Conservation (phyloP, 2,797 vertebrate genomes). For the Epinephelus awoara region DNA sequence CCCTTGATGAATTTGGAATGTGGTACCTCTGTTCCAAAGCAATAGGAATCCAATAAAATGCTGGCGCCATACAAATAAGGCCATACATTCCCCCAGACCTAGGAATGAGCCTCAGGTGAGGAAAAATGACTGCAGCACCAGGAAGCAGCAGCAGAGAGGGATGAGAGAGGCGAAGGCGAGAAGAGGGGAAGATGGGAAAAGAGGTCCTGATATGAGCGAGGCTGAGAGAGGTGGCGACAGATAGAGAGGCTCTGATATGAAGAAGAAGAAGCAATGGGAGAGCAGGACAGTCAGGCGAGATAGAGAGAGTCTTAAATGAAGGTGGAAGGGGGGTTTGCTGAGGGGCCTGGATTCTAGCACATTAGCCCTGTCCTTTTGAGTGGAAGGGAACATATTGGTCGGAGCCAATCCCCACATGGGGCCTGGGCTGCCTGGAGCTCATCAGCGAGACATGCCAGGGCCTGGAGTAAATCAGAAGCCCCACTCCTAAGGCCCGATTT, state of each 20-base stretch:
- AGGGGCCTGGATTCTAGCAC: conserved; percentile 70
- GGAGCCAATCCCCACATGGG: conserved; percentile 77
- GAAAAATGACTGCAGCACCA: conserved; percentile 84
- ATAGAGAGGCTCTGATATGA: conserved; percentile 77
- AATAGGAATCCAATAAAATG: conserved; percentile 88
- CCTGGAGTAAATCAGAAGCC: conserved; percentile 84
- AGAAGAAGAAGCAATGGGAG: conserved; percentile 65
- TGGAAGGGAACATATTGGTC: conserved; percentile 83
- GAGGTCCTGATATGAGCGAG: conserved; percentile 70
- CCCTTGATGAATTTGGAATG: conserved; percentile 88
- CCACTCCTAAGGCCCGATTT: conserved; percentile 80
- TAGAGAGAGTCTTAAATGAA: conserved; percentile 82
- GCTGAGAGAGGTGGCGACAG: conserved; percentile 65
- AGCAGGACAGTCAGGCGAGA: conserved; percentile 68
- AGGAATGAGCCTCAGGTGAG: conserved; percentile 81
- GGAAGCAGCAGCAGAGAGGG: conserved; percentile 75
- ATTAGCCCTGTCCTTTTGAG: conserved; percentile 85
- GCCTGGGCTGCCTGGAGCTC: conserved; percentile 79
- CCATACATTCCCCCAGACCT: conserved; percentile 82
- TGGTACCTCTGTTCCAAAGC: conserved; percentile 81
- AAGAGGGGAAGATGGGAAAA: conserved; percentile 70
- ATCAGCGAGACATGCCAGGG: conserved; percentile 83
- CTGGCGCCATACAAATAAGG: conserved; percentile 83
- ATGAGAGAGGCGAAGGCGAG: conserved; percentile 60
- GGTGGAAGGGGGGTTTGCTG: conserved; percentile 69